A percentile compares a stretch with the other conserved stretches of the same genome.
These are phyloP conservation scores for Meriones psammophilus DNA, from an alignment of 2,797 vertebrate genomes.

Conservation along the genomic window DNA sequence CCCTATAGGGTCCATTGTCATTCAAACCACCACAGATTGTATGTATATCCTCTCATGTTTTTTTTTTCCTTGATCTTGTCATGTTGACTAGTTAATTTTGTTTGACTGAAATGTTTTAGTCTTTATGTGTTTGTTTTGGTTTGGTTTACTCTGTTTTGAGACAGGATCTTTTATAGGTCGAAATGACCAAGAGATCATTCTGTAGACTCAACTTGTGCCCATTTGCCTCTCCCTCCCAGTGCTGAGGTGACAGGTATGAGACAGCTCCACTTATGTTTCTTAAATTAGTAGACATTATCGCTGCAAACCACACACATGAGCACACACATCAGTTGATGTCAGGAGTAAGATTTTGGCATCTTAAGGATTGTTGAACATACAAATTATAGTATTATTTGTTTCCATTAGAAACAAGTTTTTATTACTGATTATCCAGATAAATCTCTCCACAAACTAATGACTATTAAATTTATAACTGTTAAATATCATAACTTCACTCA, in stretches of 20 bases:
- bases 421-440: constrained; percentile 18
- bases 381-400: neutral
- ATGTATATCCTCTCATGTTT: neutral
- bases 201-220: neutral
- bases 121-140: neutral
- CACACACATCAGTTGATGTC: neutral
- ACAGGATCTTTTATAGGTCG: neutral
- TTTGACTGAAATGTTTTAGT: neutral
- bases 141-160: neutral
- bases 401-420: constrained; percentile 17
- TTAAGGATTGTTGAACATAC: constrained; percentile 17
- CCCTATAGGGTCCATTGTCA: neutral
- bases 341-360: neutral
- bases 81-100: constrained; percentile 1
- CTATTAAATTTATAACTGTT: neutral
- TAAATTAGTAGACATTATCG: neutral
- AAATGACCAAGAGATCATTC: neutral
- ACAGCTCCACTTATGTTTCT: neutral
- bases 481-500: neutral
- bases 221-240: neutral
- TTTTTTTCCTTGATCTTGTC: neutral
- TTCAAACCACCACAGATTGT: neutral
- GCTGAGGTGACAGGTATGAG: too few relatives aligned
- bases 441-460: neutral
- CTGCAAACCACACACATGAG: neutral